phyloP scores from a whole-genome alignment of 1,140 invertebrate genomes.

The Diplogasteroides magnus region DNA sequence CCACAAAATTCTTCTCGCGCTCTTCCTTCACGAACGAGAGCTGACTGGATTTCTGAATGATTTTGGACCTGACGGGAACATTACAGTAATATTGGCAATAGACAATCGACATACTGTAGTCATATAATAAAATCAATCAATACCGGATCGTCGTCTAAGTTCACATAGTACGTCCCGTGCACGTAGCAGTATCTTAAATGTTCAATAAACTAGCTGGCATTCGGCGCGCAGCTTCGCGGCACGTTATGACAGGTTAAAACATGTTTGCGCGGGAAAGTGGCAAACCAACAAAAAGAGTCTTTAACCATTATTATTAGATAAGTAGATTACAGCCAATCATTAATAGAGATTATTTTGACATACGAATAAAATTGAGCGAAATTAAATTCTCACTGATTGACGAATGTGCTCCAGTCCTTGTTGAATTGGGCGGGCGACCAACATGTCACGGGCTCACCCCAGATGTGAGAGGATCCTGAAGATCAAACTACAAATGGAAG shows the following conservation, averaged over 20 bases:
- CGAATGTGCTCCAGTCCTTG: slow-evolving; percentile 20
- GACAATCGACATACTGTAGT: no score
- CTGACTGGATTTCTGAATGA: slow-evolving; percentile 43
- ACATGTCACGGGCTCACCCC: slow-evolving; percentile 55
- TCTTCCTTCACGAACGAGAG: slow-evolving; percentile 42
- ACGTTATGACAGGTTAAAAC: neutral
- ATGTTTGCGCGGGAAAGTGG: no score
- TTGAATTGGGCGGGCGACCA: slow-evolving; percentile 55
- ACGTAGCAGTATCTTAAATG: slow-evolving; percentile 54
- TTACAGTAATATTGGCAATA: no score
- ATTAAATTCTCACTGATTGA: neutral
- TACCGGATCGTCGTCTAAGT: slow-evolving; percentile 34
- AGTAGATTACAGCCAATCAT: no score
- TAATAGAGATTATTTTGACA: no score
- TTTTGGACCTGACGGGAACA: neutral
- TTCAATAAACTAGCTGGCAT: neutral
- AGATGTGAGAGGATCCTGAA: slow-evolving; percentile 48
- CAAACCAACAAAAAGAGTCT: no score
- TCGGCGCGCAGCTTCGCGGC: neutral
- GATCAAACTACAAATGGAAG: no score
- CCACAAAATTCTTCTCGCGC: slow-evolving; percentile 36
- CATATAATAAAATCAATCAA: no score
- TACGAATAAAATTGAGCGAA: no score
- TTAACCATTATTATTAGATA: no score
- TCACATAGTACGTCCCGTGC: slow-evolving; percentile 47